Base-by-base conservation (phyloP, 2,797 vertebrate genomes). In the Halcyon leucocephala region DNA sequence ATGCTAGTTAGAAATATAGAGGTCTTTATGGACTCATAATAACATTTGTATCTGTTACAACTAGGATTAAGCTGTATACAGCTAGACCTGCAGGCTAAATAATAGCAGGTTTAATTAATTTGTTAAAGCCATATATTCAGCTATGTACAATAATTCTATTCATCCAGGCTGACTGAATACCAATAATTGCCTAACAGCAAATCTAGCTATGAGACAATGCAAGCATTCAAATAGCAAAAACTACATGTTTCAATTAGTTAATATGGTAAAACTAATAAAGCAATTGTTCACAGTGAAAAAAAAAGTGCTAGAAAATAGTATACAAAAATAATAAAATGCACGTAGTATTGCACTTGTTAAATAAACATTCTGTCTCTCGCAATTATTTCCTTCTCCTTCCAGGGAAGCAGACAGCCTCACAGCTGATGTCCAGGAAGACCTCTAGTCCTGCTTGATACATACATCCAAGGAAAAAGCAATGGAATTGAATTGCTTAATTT, bases 61-160 rank as follows among this genome's bases (percentile, higher is more conserved):
- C 19, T 24, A 69, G 73, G 67, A 94, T 93, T 92, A 94, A 90
- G 29, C 35, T 69, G 41, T 51, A 69, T 39, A 86, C 19, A 90
- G 25, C 37, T 71, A 65, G 41, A 91, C 78, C 95, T 89, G 39
- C 62, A 93, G 89, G 89, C 82, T 94, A 94, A 90, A 82, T 80
- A 97, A 73, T 37, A 89, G 65, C 26, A 92, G 42, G 49, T 65
- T 95, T 90, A 96, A 96, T 97, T 94, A 94, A 94, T 87, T 80
- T 86, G 51, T 83, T 95, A 89, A 85, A 89, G 41, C 12, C 69
- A 39, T 79, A 58, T 49, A 72, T 55, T 86, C 42, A 85, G 51
- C 66, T 73, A 87, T 66, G 66, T 44, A 94, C 66, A 96, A 82
- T 65, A 83, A 93, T 82, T 89, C 71, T 60, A 89, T 96, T 96